Evolutionary conservation across 2,797 vertebrate genomes (phyloP).

Genomic region (Lepilemur ruficaudatus): DNA sequence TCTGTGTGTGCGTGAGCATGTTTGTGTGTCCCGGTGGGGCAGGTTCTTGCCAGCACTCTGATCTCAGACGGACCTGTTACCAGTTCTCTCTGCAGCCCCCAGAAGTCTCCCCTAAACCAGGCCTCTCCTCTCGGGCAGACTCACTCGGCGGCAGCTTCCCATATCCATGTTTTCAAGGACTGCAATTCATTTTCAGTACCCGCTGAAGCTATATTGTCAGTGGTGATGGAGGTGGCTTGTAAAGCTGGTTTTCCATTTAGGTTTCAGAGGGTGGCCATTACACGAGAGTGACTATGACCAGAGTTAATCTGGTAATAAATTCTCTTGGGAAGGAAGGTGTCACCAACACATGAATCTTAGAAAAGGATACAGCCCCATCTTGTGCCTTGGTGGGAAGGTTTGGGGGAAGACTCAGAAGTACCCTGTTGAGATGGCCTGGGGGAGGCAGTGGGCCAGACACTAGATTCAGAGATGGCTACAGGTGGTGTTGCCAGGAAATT

Average conservation of each 20-base stretch:
- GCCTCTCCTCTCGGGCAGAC: not conserved
- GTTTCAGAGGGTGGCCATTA: not conserved
- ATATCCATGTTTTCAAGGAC: not conserved
- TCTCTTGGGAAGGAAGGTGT: not conserved
- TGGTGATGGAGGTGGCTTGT: not conserved
- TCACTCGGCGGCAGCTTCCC: not conserved
- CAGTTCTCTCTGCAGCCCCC: not conserved
- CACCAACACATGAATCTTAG: not conserved
- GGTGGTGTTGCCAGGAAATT: not conserved
- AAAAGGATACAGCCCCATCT: not conserved
- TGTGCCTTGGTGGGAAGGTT: not conserved
- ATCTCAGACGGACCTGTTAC: not conserved
- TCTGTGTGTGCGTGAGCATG: not conserved
- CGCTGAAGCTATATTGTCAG: not conserved
- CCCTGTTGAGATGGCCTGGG: not conserved
- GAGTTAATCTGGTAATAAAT: constrained; percentile 52
- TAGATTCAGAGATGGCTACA: not conserved
- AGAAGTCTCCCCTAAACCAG: not conserved
- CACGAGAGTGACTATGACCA: not conserved
- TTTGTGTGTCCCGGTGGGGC: not conserved
- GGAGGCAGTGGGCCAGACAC: not conserved
- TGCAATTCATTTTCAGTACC: not conserved
- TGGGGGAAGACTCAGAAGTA: not conserved
- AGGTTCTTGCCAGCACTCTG: not conserved
- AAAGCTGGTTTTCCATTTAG: constrained; percentile 22